phyloP scores from a whole-genome alignment of 2,888 invertebrate species.

The Drosophila flavopinicola region DNA sequence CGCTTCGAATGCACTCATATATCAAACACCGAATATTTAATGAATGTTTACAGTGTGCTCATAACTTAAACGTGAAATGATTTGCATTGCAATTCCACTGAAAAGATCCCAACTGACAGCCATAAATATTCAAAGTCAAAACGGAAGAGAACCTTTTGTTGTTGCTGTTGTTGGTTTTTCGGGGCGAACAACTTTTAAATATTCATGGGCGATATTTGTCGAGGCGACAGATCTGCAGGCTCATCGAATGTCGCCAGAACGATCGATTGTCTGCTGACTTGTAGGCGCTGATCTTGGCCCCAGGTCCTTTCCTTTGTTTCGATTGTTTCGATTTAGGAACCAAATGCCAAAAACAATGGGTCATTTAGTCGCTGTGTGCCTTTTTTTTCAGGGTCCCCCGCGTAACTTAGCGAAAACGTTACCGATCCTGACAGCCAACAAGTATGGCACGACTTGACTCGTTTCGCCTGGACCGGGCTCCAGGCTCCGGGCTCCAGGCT shows the following conservation, averaged over 20 bases:
- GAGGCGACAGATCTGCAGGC: slow-evolving; percentile 73
- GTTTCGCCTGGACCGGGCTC: slow-evolving; percentile 1
- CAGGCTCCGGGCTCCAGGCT: no score
- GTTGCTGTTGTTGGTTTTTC: slow-evolving; percentile 10
- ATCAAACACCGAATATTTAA: slow-evolving; percentile 12
- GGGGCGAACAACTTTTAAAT: slow-evolving; percentile 62
- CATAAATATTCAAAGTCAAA: slow-evolving; percentile 61
- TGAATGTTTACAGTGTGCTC: slow-evolving; percentile 28
- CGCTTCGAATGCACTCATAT: not conserved
- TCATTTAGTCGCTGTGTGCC: slow-evolving; percentile 58
- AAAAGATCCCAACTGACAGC: slow-evolving; percentile 49
- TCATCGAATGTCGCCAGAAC: slow-evolving; percentile 43
- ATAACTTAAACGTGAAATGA: slow-evolving; percentile 43
- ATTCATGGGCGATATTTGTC: slow-evolving; percentile 77
- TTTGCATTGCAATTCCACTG: slow-evolving; percentile 56
- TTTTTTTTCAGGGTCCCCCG: slow-evolving; percentile 8
- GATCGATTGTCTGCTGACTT: slow-evolving; percentile 65
- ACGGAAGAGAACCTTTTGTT: slow-evolving; percentile 56
- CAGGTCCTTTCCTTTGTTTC: slow-evolving; percentile 56
- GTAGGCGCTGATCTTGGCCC: slow-evolving; percentile 35
- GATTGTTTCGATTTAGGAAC: slow-evolving; percentile 70
- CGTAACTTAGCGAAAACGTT: slow-evolving; percentile 59
- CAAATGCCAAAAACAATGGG: slow-evolving; percentile 71
- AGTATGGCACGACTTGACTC: slow-evolving; percentile 77
- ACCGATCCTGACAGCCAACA: slow-evolving; percentile 81